Percentiles rank a stretch among this genome's conserved stretches.
Conservation (phyloP, 1,140 invertebrate genomes). For the Polypedilum pembai region DNA sequence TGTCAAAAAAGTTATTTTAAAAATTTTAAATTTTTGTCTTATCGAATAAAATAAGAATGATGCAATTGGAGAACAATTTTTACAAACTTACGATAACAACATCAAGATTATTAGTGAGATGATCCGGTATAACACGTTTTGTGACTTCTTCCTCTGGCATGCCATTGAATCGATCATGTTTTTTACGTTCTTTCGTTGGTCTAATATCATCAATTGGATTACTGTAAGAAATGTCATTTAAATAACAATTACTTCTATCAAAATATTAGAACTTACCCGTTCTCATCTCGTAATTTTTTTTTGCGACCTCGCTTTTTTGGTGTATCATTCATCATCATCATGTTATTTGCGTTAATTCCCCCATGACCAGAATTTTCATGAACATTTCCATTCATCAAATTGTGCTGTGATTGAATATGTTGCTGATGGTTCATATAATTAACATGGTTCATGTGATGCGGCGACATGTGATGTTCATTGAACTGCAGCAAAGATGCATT, state of each 20-base stretch:
- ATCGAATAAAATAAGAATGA: background rate
- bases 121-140: constrained; percentile 85
- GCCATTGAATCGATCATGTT: constrained; percentile 93
- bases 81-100: constrained; percentile 89
- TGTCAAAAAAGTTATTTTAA: constrained; percentile 39
- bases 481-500: constrained; percentile 7
- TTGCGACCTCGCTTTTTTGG: constrained; percentile 76
- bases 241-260: constrained; percentile 29
- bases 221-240: constrained; percentile 26
- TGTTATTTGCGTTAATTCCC: constrained; percentile 30
- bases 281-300: constrained; percentile 63
- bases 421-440: background rate
- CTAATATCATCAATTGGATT: background rate
- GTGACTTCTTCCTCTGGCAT: constrained; percentile 95
- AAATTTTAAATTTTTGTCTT: no score
- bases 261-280: constrained; percentile 44
- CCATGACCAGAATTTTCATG: constrained; percentile 2
- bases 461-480: constrained; percentile 26
- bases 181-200: constrained; percentile 71
- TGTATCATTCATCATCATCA: constrained; percentile 49
- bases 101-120: constrained; percentile 84
- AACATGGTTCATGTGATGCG: constrained; percentile 22
- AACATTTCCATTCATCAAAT: background rate
- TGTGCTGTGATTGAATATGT: background rate
- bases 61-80: constrained; percentile 37